Conservation (phyloP, 2,113 vertebrate genomes). For the Shinisaurus crocodilurus region DNA sequence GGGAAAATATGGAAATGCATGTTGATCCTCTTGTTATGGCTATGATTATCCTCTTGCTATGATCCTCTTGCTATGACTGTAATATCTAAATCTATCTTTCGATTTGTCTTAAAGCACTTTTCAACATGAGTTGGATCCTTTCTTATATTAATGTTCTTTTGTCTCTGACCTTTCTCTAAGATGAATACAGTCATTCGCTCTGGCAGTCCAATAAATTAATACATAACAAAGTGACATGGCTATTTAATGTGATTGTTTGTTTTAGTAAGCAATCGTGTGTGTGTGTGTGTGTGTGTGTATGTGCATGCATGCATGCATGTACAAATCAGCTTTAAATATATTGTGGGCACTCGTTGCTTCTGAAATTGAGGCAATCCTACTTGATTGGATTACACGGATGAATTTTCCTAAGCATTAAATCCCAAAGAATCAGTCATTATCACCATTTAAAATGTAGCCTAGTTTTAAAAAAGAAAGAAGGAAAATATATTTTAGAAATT, state of each 20-base stretch:
- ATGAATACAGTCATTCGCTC: not conserved
- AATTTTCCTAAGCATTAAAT: constrained; percentile 18
- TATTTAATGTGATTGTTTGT: not conserved
- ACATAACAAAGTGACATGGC: not conserved
- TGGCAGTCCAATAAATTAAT: not conserved
- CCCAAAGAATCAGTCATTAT: not conserved
- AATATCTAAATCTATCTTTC: not conserved
- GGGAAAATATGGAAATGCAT: not conserved
- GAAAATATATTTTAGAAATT: not conserved
- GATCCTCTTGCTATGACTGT: not conserved
- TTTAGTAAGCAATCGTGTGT: not conserved
- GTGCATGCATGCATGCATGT: not conserved
- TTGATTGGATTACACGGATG: not conserved
- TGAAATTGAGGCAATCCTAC: not conserved
- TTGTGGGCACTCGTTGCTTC: constrained; percentile 11
- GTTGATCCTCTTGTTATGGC: too few relatives aligned
- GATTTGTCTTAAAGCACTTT: not conserved
- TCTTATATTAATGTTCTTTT: not conserved
- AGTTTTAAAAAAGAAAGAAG: not conserved
- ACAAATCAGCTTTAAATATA: constrained; percentile 27
- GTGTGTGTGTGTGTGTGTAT: too few relatives aligned
- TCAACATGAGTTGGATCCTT: not conserved
- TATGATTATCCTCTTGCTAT: not conserved
- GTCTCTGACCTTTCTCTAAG: not conserved
- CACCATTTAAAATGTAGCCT: not conserved